Conservation (phyloP, 2,888 invertebrate genomes). For the Autographa gamma region DNA sequence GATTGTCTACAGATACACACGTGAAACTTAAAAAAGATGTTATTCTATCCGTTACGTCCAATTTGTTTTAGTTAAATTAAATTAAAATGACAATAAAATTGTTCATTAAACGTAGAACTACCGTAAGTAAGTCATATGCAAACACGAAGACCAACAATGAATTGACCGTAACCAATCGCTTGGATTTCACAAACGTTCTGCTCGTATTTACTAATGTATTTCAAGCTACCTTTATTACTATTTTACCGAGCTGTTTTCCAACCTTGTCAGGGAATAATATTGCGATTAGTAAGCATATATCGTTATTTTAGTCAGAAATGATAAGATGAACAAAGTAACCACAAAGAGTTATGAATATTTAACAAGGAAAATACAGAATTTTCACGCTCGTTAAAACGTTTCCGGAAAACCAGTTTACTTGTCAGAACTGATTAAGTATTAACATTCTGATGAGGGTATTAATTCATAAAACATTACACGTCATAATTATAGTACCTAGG, state of each 20-base stretch:
- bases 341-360: constrained; percentile 42
- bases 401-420: constrained; percentile 43
- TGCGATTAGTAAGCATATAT: constrained; percentile 38
- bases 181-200: constrained; percentile 52
- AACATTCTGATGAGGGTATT: constrained; percentile 3
- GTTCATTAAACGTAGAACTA: constrained; percentile 33
- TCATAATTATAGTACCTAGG: neutral
- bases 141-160: constrained; percentile 45
- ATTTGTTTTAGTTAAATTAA: constrained; percentile 6
- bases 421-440: constrained; percentile 24
- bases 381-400: constrained; percentile 28
- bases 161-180: constrained; percentile 53
- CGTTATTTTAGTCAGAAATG: constrained; percentile 37
- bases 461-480: neutral
- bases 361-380: constrained; percentile 50
- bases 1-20: neutral
- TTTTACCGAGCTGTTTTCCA: constrained; percentile 42
- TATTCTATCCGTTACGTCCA: neutral
- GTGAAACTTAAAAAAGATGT: neutral
- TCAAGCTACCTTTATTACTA: constrained; percentile 37
- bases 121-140: constrained; percentile 27
- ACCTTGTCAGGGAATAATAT: constrained; percentile 57
- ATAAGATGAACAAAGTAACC: constrained; percentile 49
- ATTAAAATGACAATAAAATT: constrained; percentile 23
- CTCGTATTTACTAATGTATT: constrained; percentile 45